A percentile compares a stretch with the other conserved stretches of the same genome.
Conservation (phyloP, 2,888 invertebrate species). For the Timandra comae region DNA sequence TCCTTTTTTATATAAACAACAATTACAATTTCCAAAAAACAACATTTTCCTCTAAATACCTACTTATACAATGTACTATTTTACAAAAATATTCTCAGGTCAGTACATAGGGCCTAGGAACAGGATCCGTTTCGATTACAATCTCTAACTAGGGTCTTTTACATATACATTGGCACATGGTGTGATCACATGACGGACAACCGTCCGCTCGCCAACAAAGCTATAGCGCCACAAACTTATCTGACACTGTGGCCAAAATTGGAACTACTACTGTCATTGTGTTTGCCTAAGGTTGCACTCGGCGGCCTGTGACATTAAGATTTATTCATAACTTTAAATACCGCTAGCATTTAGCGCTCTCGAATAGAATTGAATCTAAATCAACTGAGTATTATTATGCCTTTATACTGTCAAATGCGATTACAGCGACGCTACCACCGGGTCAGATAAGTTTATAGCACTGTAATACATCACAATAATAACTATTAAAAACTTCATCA, state of each 20-base stretch:
- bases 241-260: too few species aligned
- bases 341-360: neutral
- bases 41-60: too few species aligned
- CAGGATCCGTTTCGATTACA: constrained; percentile 36
- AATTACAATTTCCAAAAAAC: too few species aligned
- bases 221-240: too few species aligned
- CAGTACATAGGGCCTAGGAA: constrained; percentile 19
- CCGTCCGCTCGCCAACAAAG: constrained; percentile 42
- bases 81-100: neutral
- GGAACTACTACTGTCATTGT: too few species aligned
- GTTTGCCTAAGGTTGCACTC: too few species aligned
- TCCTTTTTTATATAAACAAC: too few species aligned
- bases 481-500: constrained; percentile 44
- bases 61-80: neutral
- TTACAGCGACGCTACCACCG: too few species aligned
- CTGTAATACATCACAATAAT: constrained; percentile 27
- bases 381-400: too few species aligned
- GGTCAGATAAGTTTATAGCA: too few species aligned
- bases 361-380: neutral
- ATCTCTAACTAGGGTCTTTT: constrained; percentile 55
- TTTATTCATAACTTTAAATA: neutral
- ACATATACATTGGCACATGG: constrained; percentile 67
- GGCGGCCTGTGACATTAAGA: constrained; percentile 23
- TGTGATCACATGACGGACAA: constrained; percentile 65
- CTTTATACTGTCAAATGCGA: too few species aligned